Conservation (phyloP, 2,113 vertebrate species). For the Lates calcarifer region DNA sequence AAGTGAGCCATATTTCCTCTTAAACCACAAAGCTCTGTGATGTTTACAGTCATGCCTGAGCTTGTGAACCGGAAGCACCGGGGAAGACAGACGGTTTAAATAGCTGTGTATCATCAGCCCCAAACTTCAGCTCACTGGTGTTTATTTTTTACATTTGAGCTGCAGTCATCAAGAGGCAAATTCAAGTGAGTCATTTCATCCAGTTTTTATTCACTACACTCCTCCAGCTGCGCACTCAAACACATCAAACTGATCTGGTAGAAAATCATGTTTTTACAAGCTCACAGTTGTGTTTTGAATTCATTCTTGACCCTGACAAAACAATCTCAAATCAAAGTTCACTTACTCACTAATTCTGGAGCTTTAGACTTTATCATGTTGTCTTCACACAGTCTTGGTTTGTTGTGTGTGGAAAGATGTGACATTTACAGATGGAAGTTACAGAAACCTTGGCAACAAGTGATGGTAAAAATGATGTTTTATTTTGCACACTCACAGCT, state of each 20-base stretch:
- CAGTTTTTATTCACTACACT: constrained; percentile 15
- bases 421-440: constrained; percentile 26
- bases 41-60: neutral
- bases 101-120: neutral
- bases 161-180: constrained; percentile 18
- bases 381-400: neutral
- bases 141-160: constrained; percentile 20
- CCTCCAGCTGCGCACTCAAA: constrained; percentile 13
- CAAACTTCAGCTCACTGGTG: constrained; percentile 4
- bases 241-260: neutral
- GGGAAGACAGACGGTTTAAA: constrained; percentile 5
- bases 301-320: neutral
- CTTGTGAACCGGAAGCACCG: constrained; percentile 28
- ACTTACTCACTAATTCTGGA: neutral
- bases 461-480: neutral
- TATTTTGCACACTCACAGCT: neutral
- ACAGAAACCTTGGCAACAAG: neutral
- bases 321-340: neutral
- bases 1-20: constrained; percentile 45
- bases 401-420: neutral
- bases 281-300: neutral
- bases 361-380: neutral
- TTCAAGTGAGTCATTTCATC: constrained; percentile 39
- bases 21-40: constrained; percentile 44
- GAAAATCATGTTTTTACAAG: neutral